These are phyloP conservation scores for Cylloceria caligata DNA, from an alignment of 2,888 invertebrate genomes.

Conservation along the genomic window DNA sequence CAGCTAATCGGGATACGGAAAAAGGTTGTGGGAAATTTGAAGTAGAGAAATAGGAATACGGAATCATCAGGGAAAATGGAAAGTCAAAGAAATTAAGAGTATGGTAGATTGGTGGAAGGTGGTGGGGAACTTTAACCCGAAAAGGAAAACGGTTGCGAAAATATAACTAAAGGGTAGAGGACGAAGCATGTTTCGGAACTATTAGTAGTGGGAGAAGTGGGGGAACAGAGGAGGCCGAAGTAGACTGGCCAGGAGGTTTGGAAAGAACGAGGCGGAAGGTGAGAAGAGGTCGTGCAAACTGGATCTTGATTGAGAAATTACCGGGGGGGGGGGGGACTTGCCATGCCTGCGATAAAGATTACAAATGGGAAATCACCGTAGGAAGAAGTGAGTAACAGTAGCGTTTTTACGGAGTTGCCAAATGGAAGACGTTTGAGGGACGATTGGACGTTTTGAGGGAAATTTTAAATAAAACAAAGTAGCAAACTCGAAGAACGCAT, in stretches of 20 bases:
- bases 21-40: background rate
- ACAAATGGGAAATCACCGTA: background rate
- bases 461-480: background rate
- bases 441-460: too few relatives aligned
- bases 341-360: too few relatives aligned
- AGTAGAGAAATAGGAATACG: constrained; percentile 14
- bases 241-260: background rate
- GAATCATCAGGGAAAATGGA: constrained; percentile 6
- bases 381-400: too few relatives aligned
- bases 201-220: background rate
- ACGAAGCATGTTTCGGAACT: background rate
- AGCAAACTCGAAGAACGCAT: background rate
- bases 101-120: constrained; percentile 23
- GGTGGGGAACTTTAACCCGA: background rate
- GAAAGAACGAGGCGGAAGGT: background rate
- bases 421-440: background rate
- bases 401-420: background rate
- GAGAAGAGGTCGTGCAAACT: background rate
- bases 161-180: background rate
- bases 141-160: constrained; percentile 1
- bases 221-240: background rate
- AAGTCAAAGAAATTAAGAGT: background rate
- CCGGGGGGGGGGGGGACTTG: background rate
- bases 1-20: background rate
- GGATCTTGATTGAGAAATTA: background rate